phyloP scores from a whole-genome alignment of 30 jellyfish, hydroid and myxozoan genomes.

The Turritopsis dohrnii region DNA sequence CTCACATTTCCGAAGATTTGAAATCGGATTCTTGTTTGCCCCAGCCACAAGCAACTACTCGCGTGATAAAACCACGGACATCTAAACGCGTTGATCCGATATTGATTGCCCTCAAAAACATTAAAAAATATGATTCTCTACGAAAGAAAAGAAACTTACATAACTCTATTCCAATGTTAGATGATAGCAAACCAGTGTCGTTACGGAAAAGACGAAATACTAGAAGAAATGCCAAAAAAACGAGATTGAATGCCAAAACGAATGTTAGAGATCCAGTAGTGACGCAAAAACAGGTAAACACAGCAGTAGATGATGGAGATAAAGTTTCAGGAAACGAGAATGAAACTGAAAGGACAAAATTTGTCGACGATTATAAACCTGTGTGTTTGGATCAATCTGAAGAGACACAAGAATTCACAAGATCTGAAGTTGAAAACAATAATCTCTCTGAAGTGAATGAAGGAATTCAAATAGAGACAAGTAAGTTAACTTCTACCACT shows the following conservation, averaged over 20 bases:
- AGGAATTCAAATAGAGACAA: no score
- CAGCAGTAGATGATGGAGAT: neutral
- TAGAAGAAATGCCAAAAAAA: neutral
- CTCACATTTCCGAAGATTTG: neutral
- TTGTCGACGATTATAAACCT: neutral
- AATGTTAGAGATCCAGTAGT: neutral
- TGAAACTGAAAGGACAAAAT: neutral
- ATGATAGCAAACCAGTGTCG: neutral
- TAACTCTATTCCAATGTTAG: neutral
- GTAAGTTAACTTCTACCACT: no score
- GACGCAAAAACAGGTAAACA: no score
- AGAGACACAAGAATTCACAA: neutral
- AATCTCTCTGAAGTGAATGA: neutral
- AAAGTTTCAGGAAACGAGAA: neutral
- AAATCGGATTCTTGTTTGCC: neutral
- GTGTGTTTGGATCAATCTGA: neutral
- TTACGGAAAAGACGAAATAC: neutral
- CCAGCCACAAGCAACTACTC: conserved; percentile 1
- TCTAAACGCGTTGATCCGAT: conserved; percentile 38
- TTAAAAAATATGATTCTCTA: conserved; percentile 14
- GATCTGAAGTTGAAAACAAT: neutral
- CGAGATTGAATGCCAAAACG: neutral
- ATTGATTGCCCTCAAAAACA: conserved; percentile 19
- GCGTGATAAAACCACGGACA: neutral
- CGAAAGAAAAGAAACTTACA: conserved; percentile 12